phyloP scores from a whole-genome alignment of 2,888 invertebrate species.

The Eupithecia subumbrata region DNA sequence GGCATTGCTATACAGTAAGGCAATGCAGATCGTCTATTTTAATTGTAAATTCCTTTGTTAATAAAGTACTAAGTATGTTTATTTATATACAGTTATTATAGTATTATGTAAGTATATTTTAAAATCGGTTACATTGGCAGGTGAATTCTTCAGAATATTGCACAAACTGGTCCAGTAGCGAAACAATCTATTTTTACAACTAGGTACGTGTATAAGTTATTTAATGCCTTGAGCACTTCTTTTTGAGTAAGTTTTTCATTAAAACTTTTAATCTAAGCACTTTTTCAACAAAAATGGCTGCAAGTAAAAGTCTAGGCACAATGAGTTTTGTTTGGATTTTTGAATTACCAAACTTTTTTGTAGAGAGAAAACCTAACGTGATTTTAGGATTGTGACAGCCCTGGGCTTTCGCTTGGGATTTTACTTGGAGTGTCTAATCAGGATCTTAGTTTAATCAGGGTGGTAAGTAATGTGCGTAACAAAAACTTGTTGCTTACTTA shows the following conservation, averaged over 20 bases:
- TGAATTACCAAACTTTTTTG: neutral
- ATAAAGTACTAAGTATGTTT: no score
- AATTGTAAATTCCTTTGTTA: no score
- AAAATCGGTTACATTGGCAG: neutral
- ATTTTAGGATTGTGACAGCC: conserved; percentile 18
- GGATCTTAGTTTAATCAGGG: conserved; percentile 20
- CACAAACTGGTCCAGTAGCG: neutral
- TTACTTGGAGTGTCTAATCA: conserved; percentile 25
- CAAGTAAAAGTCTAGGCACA: neutral
- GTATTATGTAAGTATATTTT: no score
- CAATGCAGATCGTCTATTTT: no score
- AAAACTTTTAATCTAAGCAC: conserved; percentile 13
- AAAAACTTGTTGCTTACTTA: conserved; percentile 32
- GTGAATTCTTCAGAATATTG: neutral
- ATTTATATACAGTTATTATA: no score
- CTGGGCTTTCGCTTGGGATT: conserved; percentile 14
- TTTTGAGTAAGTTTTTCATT: conserved; percentile 11
- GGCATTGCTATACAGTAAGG: no score
- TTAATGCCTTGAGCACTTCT: conserved; percentile 12
- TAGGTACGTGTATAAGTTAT: conserved; percentile 2
- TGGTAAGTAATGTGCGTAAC: neutral
- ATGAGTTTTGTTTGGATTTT: conserved; percentile 5
- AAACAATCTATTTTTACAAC: neutral
- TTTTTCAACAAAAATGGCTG: conserved; percentile 7
- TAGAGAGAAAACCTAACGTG: neutral